A percentile compares a stretch with the other conserved stretches of the same genome.
Evolutionary conservation across 2,113 vertebrate genomes (phyloP).

Genomic region (Perccottus glenii): DNA sequence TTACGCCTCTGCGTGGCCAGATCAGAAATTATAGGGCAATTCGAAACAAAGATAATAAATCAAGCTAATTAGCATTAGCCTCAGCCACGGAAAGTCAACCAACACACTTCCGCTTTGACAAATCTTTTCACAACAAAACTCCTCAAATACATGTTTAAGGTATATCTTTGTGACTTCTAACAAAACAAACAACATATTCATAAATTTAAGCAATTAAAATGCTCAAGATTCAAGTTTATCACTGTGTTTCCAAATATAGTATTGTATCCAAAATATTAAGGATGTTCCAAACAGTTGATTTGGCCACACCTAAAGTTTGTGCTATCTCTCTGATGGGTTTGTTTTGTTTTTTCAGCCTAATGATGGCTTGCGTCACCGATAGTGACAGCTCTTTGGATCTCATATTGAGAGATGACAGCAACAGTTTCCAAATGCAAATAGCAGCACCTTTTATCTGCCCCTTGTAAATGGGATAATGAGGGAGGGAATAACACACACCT

Average conservation of each 20-base stretch:
- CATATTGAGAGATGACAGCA: no score
- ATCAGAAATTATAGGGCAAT: constrained; percentile 4
- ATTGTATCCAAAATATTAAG: neutral
- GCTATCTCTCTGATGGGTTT: no score
- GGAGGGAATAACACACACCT: no score
- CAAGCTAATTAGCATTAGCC: constrained; percentile 31
- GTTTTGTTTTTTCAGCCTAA: no score
- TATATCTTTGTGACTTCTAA: neutral
- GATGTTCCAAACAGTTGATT: no score
- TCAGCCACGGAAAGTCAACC: constrained; percentile 18
- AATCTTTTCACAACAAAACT: constrained; percentile 63
- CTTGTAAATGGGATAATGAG: no score
- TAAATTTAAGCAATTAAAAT: no score
- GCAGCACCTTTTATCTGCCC: no score
- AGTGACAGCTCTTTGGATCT: no score
- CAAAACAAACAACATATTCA: neutral
- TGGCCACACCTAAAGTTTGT: no score
- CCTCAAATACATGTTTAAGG: neutral
- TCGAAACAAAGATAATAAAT: constrained; percentile 23
- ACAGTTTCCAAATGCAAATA: no score
- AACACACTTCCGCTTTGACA: constrained; percentile 53
- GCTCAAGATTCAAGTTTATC: neutral
- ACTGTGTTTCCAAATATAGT: neutral
- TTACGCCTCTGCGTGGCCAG: neutral
- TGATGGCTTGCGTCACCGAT: no score